Evolutionary conservation across 2,797 vertebrate species (phyloP).

Genomic region (Antennarius maculatus): DNA sequence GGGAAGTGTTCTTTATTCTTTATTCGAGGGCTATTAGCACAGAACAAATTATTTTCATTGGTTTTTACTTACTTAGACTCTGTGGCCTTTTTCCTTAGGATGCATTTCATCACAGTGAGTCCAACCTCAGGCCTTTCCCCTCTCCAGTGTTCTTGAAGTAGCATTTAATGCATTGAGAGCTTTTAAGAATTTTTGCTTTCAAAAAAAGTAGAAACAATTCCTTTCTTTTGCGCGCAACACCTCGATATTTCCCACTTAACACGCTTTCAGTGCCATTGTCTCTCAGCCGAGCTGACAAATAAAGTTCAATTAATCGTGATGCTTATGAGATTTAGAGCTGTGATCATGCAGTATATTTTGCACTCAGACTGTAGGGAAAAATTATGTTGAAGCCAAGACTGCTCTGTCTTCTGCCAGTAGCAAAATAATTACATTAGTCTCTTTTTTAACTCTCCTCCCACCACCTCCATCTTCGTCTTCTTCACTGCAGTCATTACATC

Average conservation of each 20-base stretch:
- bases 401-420: conserved; percentile 36
- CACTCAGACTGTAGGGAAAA: conserved; percentile 20
- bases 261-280: conserved; percentile 7
- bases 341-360: conserved; percentile 29
- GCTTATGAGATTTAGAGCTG: conserved; percentile 33
- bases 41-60: conserved; percentile 56
- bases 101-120: conserved; percentile 49
- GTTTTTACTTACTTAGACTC: conserved; percentile 31
- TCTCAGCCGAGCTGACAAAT: conserved; percentile 1
- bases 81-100: conserved; percentile 34
- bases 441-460: conserved; percentile 54
- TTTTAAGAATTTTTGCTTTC: conserved; percentile 16
- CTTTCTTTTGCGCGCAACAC: conserved; percentile 23
- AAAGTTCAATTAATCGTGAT: conserved; percentile 38
- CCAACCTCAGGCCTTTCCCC: conserved; percentile 40
- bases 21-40: conserved; percentile 38
- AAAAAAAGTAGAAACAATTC: conserved; percentile 6
- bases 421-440: conserved; percentile 60
- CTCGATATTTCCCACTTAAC: conserved; percentile 23
- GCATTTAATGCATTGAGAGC: conserved; percentile 25
- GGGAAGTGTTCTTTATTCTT: conserved; percentile 16
- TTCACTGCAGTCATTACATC: conserved; percentile 58
- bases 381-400: conserved; percentile 8
- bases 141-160: conserved; percentile 48
- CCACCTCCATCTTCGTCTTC: conserved; percentile 53